Base-by-base conservation (phyloP, 2,113 vertebrate genomes). In the Corapipo altera region DNA sequence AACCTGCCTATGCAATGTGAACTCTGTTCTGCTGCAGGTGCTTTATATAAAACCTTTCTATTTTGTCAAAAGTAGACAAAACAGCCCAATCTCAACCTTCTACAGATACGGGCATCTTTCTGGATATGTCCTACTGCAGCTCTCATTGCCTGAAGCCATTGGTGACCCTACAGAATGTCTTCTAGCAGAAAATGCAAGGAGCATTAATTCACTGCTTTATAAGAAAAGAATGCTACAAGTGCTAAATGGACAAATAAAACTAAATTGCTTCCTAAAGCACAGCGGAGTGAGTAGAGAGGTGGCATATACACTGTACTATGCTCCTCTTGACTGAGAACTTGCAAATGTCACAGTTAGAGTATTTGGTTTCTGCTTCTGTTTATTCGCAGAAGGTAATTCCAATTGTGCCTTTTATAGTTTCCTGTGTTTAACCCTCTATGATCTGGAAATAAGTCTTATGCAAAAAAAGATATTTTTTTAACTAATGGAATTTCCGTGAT, bases 391-490 rank as follows among this genome's bases (percentile, higher is more conserved):
- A 93, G 43, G 20, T 70, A 78, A 41, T 84, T 97, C 35, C 55
- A 78, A 57, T 48, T 80, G 51, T 76, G 37, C 17, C 22, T 73
- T 77, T 69, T 91, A 74, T 26, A 41, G 54, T 91, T 88, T 39
- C 33, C 44, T 2, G 1, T 79, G 52, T 75, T 81, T 88, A 88
- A 93, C 85, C 67, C 70, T 94, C 73, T 89, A 1, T 78, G 75
- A 78, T 75, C 69, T 91, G 55, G 78, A 94, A 74, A 70, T 91
- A 94, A 91, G 51, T 93, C 75, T 95, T 89, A 88, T 93, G 35
- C 61, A 49, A 74, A 35, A 71, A 62, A 62, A 32, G 9, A 6
- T 37, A 9, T 0, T 9, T 21, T 72, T 97, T 96, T 77, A n/a
- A 54, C 65, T 33, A 44, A 78, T 91, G 81, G 65, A 74, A 84